phyloP scores from a whole-genome alignment of 1,140 invertebrate genomes.

The Drosophila ananassae region DNA sequence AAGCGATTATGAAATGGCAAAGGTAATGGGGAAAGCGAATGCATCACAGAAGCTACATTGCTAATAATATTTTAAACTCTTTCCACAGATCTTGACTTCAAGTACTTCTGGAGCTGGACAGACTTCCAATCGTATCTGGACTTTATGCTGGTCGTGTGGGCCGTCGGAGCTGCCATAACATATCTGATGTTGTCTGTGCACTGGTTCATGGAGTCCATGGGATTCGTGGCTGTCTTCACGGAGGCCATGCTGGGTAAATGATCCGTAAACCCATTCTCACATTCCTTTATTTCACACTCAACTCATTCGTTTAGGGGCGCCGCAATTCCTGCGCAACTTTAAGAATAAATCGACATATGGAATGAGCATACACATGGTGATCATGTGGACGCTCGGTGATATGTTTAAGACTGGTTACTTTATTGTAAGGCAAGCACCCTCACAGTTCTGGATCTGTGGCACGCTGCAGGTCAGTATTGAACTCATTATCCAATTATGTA shows the following conservation, averaged over 20 bases:
- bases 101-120: slow-evolving; percentile 99
- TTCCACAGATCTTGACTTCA: slow-evolving; percentile 92
- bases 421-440: slow-evolving; percentile 93
- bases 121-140: slow-evolving; percentile 98
- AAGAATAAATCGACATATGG: slow-evolving; percentile 91
- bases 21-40: not conserved
- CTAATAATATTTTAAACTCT: not conserved
- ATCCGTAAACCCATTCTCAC: not conserved
- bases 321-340: slow-evolving; percentile 94
- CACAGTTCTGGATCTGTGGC: slow-evolving; percentile 98
- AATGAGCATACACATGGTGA: slow-evolving; percentile 95
- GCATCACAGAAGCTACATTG: too few species aligned
- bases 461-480: slow-evolving; percentile 91
- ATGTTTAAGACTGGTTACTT: slow-evolving; percentile 99
- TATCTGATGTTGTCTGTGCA: slow-evolving; percentile 93
- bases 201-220: slow-evolving; percentile 94
- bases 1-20: slow-evolving; percentile 4
- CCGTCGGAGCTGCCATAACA: slow-evolving; percentile 92
- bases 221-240: slow-evolving; percentile 97
- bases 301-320: slow-evolving; percentile 86
- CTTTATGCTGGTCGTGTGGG: slow-evolving; percentile 94
- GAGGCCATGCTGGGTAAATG: slow-evolving; percentile 95
- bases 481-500: too few species aligned
- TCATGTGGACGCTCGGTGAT: slow-evolving; percentile 98
- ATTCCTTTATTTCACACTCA: slow-evolving; percentile 5